These are phyloP conservation scores for Temnopleurus reevesii DNA, from an alignment of 53 echinoderm and acorn worm genomes.

Conservation along the genomic window DNA sequence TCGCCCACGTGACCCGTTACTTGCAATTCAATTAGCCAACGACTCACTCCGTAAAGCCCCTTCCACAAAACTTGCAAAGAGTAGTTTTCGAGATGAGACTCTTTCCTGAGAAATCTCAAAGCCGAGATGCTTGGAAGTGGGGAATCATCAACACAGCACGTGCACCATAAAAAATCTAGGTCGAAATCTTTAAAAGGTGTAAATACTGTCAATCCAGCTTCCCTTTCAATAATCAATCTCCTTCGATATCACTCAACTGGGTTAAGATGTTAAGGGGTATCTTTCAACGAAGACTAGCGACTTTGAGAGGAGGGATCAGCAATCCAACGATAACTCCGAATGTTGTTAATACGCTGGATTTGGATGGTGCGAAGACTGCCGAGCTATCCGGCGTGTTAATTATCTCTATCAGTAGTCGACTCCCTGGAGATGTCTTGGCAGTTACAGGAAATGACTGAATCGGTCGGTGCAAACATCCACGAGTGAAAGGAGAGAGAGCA, in stretches of 20 bases:
- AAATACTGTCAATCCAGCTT: not conserved
- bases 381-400: constrained; percentile 37
- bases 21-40: constrained; percentile 49
- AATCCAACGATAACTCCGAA: not conserved
- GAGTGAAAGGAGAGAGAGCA: too few species aligned
- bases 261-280: not conserved
- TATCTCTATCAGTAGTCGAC: constrained; percentile 38
- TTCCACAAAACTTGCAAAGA: not conserved
- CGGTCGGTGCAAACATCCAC: constrained; percentile 6
- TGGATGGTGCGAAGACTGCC: not conserved
- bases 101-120: not conserved
- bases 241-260: not conserved
- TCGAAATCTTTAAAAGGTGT: not conserved
- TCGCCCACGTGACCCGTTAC: constrained; percentile 38
- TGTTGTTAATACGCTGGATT: constrained; percentile 36
- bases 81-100: not conserved
- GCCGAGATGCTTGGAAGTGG: too few species aligned
- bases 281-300: constrained; percentile 1
- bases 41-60: not conserved
- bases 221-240: not conserved
- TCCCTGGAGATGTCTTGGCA: constrained; percentile 41
- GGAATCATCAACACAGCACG: too few species aligned
- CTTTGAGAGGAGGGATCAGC: constrained; percentile 13
- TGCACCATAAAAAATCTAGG: not conserved
- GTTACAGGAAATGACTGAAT: constrained; percentile 52